Conservation (phyloP, 2,888 invertebrate species). For the Drosophila kokeensis region DNA sequence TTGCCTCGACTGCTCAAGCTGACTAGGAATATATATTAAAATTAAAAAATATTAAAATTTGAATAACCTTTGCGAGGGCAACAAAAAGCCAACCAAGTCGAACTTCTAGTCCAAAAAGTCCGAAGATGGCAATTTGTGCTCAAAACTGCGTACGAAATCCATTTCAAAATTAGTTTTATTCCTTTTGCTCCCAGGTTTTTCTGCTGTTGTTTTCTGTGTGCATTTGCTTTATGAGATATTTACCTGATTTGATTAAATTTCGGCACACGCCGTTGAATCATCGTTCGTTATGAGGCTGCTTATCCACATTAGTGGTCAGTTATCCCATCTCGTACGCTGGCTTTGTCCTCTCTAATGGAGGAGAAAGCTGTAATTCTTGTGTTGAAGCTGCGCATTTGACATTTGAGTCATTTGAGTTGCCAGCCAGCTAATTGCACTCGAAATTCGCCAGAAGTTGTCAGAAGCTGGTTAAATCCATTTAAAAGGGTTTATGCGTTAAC, state of each 20-base stretch:
- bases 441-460: slow-evolving; percentile 5
- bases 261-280: slow-evolving; percentile 39
- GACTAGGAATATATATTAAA: neutral
- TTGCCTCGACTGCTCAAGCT: neutral
- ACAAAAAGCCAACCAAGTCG: slow-evolving; percentile 5
- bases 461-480: neutral
- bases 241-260: slow-evolving; percentile 84
- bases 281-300: slow-evolving; percentile 28
- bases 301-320: slow-evolving; percentile 28
- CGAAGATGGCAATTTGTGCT: slow-evolving; percentile 73
- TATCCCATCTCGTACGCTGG: neutral
- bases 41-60: too few species aligned
- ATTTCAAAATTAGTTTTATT: slow-evolving; percentile 80
- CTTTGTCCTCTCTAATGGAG: neutral
- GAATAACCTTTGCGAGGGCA: neutral
- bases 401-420: neutral
- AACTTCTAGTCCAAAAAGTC: slow-evolving; percentile 19
- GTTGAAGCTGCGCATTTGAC: neutral
- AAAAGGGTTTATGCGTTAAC: neutral
- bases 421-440: slow-evolving; percentile 33
- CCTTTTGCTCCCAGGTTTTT: slow-evolving; percentile 23
- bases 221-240: slow-evolving; percentile 82
- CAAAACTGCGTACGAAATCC: slow-evolving; percentile 79
- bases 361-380: neutral
- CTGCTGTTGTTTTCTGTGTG: slow-evolving; percentile 22